These are phyloP conservation scores for Melolontha melolontha DNA, from an alignment of 2,888 invertebrate genomes.

Conservation along the genomic window DNA sequence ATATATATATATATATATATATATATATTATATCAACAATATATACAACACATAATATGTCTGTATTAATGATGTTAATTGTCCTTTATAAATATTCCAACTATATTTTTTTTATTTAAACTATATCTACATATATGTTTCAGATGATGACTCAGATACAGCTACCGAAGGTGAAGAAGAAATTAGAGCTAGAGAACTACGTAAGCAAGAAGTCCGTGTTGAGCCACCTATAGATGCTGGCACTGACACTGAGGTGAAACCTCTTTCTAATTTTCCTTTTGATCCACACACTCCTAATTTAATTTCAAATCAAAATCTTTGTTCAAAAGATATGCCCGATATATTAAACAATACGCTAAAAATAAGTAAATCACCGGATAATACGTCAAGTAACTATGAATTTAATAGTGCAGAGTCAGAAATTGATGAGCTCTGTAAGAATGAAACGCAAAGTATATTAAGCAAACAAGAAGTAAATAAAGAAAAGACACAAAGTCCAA, in stretches of 20 bases:
- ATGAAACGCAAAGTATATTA: slow-evolving; percentile 37
- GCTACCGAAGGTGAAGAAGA: slow-evolving; percentile 81
- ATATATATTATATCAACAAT: too few species aligned
- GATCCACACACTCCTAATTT: slow-evolving; percentile 42
- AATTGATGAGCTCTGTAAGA: slow-evolving; percentile 52
- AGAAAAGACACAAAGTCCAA: slow-evolving; percentile 19
- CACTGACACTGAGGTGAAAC: slow-evolving; percentile 77
- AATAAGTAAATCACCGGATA: slow-evolving; percentile 57
- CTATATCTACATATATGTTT: slow-evolving; percentile 49
- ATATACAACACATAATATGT: too few species aligned
- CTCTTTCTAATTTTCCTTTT: slow-evolving; percentile 53
- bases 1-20: too few species aligned
- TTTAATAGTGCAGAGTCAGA: slow-evolving; percentile 63
- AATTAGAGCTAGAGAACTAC: slow-evolving; percentile 74
- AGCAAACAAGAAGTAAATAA: slow-evolving; percentile 17
- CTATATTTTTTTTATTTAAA: not conserved
- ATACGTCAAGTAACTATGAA: slow-evolving; percentile 57
- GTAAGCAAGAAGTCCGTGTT: slow-evolving; percentile 76
- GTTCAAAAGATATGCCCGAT: slow-evolving; percentile 40
- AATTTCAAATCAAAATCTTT: slow-evolving; percentile 24
- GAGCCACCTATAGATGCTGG: slow-evolving; percentile 75
- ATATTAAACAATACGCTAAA: slow-evolving; percentile 45
- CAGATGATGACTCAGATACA: slow-evolving; percentile 77
- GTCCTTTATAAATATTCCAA: not conserved
- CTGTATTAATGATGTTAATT: too few species aligned